phyloP scores from a whole-genome alignment of 2,113 vertebrate species.

The Chauna torquata region DNA sequence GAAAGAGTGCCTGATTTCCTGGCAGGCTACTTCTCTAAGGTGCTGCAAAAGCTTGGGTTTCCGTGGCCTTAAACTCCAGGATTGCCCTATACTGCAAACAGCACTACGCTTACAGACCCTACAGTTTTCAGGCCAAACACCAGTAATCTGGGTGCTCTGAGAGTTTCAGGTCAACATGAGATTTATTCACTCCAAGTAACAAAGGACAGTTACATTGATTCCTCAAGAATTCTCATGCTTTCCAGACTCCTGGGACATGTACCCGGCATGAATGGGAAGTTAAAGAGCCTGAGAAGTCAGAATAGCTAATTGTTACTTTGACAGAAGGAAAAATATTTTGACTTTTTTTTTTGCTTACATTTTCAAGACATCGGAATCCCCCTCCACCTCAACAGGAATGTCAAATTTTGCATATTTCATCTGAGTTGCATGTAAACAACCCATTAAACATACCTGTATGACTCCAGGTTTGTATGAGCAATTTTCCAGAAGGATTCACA shows the following conservation, averaged over 20 bases:
- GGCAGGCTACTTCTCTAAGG: not conserved
- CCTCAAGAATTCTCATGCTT: not conserved
- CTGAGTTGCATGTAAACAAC: not conserved
- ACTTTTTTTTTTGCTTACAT: not conserved
- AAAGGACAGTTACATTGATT: not conserved
- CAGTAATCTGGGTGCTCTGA: not conserved
- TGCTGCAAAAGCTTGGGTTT: not conserved
- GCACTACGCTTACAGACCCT: rapidly evolving
- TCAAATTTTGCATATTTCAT: not conserved
- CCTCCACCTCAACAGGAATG: not conserved
- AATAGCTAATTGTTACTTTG: not conserved
- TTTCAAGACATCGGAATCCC: not conserved
- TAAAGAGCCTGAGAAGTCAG: not conserved
- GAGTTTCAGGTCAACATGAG: not conserved
- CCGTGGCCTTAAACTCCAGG: not conserved
- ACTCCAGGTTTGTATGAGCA: not conserved
- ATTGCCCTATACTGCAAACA: not conserved
- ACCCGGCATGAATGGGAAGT: not conserved
- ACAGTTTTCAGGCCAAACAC: not conserved
- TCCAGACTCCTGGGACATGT: not conserved
- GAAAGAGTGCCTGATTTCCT: not conserved
- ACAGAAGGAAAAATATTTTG: not conserved
- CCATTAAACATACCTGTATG: not conserved
- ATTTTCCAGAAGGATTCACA: not conserved
- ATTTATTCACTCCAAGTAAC: not conserved